phyloP scores from a whole-genome alignment of 2,888 invertebrate genomes.

The Melanchra persicariae region DNA sequence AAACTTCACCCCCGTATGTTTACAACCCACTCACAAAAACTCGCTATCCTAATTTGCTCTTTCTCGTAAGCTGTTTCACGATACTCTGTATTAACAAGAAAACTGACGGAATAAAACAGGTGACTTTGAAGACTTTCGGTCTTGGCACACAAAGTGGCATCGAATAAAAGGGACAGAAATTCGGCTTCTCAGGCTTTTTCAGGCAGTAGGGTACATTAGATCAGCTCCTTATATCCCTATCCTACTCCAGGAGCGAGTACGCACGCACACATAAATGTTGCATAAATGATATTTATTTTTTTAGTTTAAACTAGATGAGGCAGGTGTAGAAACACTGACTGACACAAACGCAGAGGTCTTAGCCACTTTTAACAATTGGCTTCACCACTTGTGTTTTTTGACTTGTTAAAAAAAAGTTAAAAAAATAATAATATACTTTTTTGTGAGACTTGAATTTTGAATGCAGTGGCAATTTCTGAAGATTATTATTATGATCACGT shows the following conservation, averaged over 20 bases:
- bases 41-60: conserved; percentile 66
- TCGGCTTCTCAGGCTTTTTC: too few species aligned
- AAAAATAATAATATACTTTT: not conserved
- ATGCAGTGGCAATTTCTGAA: not conserved
- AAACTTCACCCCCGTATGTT: conserved; percentile 35
- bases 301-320: too few species aligned
- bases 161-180: too few species aligned
- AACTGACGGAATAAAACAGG: conserved; percentile 35
- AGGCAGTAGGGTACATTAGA: too few species aligned
- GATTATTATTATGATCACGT: conserved; percentile 28
- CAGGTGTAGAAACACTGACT: too few species aligned
- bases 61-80: conserved; percentile 59
- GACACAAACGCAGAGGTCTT: too few species aligned
- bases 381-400: conserved; percentile 15
- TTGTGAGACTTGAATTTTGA: conserved; percentile 7
- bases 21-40: conserved; percentile 55
- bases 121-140: conserved; percentile 26
- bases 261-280: too few species aligned
- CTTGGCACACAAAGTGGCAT: not conserved
- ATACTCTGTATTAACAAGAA: conserved; percentile 58
- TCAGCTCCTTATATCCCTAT: too few species aligned
- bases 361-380: too few species aligned
- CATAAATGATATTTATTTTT: too few species aligned
- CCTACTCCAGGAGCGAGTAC: too few species aligned
- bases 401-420: not conserved